Evolutionary conservation across 2,888 invertebrate genomes (phyloP), one percentile per base, ranked within the genome.

Genomic region (Parelbella ahira): DNA sequence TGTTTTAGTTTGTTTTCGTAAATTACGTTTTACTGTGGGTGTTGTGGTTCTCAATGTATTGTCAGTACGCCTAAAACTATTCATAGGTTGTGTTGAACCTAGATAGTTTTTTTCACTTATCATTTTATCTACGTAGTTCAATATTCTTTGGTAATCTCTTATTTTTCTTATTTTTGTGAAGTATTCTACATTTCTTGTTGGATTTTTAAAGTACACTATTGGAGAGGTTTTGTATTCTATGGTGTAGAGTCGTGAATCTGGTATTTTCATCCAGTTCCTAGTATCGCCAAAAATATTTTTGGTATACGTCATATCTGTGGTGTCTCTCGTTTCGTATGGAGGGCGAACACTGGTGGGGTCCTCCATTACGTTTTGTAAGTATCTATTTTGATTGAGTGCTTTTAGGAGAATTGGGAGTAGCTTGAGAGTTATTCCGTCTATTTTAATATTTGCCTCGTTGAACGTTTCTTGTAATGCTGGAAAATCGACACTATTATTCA

Each of bases 61-160:
- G 28, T 56, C 55, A 4, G 57, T 47, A 12, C 41, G 24, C 4
- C 32, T 28, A n/a, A n/a, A n/a, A 25, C 37, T 51, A 27, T 50
- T 60, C 56, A 53, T 62, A 19, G 58, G 49, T 29, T 51, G 49
- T 1, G 60, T 66, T 1, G 63, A 54, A 13, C 56, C 58, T 23
- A 54, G 47, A 9, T 58, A 54, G 12, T 63, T 60, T 57, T 58
- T 78, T 4, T 72, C 72, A 37, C 49, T 70, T 9, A 75, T 67
- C 73, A 80, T 80, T 63, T 79, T 80, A 44, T 80, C 69, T 1
- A 83, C 61, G 49, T 78, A 80, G 32, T 73, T 72, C 37, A 75
- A 56, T n/a, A 78, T 65, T 52, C 75, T 66, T 50, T 79, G 59
- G 42, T 80, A 74, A 32, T 80, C 72, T 53, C 73, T 73, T 15